Evolutionary conservation across 2,888 invertebrate genomes (phyloP).

Genomic region (Linnaemya vulpina): DNA sequence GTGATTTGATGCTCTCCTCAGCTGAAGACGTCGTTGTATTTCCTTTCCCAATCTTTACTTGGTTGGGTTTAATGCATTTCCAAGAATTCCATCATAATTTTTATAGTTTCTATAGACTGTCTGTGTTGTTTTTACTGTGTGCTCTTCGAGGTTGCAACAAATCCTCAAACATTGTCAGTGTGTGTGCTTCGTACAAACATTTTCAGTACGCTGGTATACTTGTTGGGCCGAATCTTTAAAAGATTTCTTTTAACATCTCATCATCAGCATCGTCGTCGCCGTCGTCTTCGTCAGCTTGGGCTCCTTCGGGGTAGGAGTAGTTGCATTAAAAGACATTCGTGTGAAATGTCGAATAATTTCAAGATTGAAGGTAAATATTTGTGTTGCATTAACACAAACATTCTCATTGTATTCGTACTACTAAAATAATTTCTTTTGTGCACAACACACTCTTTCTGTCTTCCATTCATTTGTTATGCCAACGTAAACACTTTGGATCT

Average conservation of each 20-base stretch:
- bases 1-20: slow-evolving; percentile 50
- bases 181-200: slow-evolving; percentile 16
- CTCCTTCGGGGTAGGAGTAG: slow-evolving; percentile 30
- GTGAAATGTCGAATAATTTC: slow-evolving; percentile 65
- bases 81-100: slow-evolving; percentile 68
- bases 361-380: slow-evolving; percentile 65
- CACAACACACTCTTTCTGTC: too few relatives aligned
- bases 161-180: slow-evolving; percentile 48
- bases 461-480: background rate
- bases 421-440: slow-evolving; percentile 63
- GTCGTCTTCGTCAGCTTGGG: slow-evolving; percentile 2
- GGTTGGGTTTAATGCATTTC: slow-evolving; percentile 65
- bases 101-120: slow-evolving; percentile 52
- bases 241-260: slow-evolving; percentile 30
- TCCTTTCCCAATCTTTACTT: slow-evolving; percentile 33
- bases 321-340: slow-evolving; percentile 48
- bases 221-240: slow-evolving; percentile 39
- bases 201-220: background rate
- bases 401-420: slow-evolving; percentile 38
- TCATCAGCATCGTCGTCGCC: slow-evolving; percentile 9
- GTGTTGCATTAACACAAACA: slow-evolving; percentile 65
- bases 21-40: slow-evolving; percentile 21
- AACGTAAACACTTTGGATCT: slow-evolving; percentile 23
- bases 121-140: slow-evolving; percentile 45
- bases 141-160: slow-evolving; percentile 56